Evolutionary conservation across 1,140 invertebrate genomes (phyloP).

Genomic region (Laupala kohalensis): DNA sequence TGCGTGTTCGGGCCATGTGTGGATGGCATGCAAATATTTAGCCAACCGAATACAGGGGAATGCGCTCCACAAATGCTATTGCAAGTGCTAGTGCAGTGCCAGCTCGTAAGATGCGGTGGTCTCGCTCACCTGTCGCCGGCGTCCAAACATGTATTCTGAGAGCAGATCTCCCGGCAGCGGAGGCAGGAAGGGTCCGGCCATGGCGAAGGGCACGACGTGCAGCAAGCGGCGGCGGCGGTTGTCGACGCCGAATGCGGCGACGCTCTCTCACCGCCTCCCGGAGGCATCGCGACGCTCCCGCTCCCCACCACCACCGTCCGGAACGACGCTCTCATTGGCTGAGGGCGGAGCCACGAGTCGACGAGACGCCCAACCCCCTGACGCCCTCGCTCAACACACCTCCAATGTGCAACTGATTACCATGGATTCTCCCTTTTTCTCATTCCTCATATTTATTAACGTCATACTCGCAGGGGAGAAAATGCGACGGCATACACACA

Average conservation of each 20-base stretch:
- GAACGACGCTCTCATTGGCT: neutral
- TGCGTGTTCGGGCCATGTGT: too few relatives aligned
- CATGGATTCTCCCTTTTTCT: too few relatives aligned
- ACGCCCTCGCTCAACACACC: too few relatives aligned
- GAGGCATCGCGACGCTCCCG: neutral
- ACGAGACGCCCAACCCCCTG: neutral
- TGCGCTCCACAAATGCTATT: too few relatives aligned
- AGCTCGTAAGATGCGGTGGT: neutral
- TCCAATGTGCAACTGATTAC: too few relatives aligned
- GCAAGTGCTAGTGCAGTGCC: neutral
- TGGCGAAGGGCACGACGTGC: constrained; percentile 27
- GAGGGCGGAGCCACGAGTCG: neutral
- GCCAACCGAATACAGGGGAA: too few relatives aligned
- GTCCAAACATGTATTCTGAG: constrained; percentile 83
- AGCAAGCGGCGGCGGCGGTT: neutral
- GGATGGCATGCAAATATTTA: too few relatives aligned
- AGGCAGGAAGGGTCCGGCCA: constrained; percentile 73
- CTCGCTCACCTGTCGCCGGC: constrained; percentile 55
- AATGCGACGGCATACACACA: too few relatives aligned
- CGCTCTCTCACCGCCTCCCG: neutral
- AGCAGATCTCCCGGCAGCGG: constrained; percentile 69
- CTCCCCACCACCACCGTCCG: neutral
- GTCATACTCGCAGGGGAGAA: too few relatives aligned
- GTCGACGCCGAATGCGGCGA: neutral
- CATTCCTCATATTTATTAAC: too few relatives aligned